A percentile compares a stretch with the other conserved stretches of the same genome.
Conservation (phyloP, 1,140 invertebrate species). For the Rhyzopertha dominica region DNA sequence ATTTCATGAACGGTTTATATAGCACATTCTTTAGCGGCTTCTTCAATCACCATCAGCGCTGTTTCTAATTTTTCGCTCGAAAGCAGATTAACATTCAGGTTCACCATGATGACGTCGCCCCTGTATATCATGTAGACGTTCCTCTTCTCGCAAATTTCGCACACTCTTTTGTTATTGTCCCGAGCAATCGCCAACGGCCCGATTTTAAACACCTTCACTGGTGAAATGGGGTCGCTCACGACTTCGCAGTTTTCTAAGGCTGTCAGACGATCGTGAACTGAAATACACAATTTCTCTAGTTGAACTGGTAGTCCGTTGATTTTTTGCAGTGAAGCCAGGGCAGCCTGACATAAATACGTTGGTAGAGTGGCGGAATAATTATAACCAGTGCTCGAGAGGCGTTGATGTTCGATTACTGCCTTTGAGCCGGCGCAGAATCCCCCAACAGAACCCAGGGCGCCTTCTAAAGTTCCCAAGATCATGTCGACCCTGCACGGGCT, state of each 20-base stretch:
- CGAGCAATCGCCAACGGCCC: too few species aligned
- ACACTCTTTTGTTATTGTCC: too few species aligned
- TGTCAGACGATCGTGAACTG: neutral
- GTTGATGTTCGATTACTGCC: constrained; percentile 38
- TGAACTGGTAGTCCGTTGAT: too few species aligned
- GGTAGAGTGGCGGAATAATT: constrained; percentile 39
- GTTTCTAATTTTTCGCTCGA: too few species aligned
- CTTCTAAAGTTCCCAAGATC: constrained; percentile 37
- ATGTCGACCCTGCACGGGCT: constrained; percentile 33
- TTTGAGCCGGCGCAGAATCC: constrained; percentile 38
- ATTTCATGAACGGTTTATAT: too few species aligned
- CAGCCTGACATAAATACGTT: constrained; percentile 35
- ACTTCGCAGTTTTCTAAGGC: constrained; percentile 19
- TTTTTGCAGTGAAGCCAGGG: constrained; percentile 30
- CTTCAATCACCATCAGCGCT: too few species aligned
- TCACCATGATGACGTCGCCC: too few species aligned
- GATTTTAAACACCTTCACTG: constrained; percentile 33
- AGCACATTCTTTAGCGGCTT: too few species aligned
- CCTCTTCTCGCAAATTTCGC: too few species aligned
- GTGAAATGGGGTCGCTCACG: constrained; percentile 24
- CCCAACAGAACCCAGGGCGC: constrained; percentile 38
- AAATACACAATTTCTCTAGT: neutral
- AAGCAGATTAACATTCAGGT: too few species aligned
- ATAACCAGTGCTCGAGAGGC: constrained; percentile 35
- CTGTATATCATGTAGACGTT: too few species aligned